Base-by-base conservation (phyloP, 2,888 invertebrate species). In the Piscicola geometra region DNA sequence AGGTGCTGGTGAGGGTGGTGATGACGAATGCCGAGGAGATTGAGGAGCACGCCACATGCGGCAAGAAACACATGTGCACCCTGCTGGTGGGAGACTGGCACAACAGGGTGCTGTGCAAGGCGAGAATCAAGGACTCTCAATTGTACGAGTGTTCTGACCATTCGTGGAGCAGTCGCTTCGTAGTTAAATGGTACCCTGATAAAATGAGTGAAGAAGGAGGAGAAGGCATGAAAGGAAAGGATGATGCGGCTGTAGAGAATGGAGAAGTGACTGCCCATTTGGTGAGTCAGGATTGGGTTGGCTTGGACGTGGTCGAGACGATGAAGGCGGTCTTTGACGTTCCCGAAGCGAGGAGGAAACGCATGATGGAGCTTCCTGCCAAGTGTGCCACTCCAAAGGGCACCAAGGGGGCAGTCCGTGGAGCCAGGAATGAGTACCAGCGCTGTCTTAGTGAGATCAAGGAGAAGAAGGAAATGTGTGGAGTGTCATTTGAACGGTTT, bases 61-160 rank as follows among this genome's bases (percentile, higher is more conserved):
- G 88, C 32, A 81, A 82, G 0, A 83, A 84, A 69, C 90, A 90
- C 79, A 87, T 87, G 75, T 87, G 89, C 83, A 87, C 87, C 76
- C 82, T 91, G 28, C 81, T 91, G 75, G 87, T 90, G 47, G 91
- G 91, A 0, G 90, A 91, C 83, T 77, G 80, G 18, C 88, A 88
- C 75, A 91, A 91, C 82, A 87, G 88, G 81, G 81, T 91, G 12
- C 82, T 91, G 60, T 82, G 88, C 68, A 87, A 89, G 75, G 79
- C 81, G 68, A 83, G 80, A 78, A 78, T 84, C 64, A 80, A 81
- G 83, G 83, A 77, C 50, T 68, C 56, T 21, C 25, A 32, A 30
- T 28, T 69, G 68, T 32, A 50, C 25, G 18, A 28, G 18, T 18
- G 21, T 28, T 9, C 33, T 32, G 36, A 41, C 32, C 21, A 72